Base-by-base conservation (phyloP, 2,113 vertebrate species). In the Eubucco bourcierii region DNA sequence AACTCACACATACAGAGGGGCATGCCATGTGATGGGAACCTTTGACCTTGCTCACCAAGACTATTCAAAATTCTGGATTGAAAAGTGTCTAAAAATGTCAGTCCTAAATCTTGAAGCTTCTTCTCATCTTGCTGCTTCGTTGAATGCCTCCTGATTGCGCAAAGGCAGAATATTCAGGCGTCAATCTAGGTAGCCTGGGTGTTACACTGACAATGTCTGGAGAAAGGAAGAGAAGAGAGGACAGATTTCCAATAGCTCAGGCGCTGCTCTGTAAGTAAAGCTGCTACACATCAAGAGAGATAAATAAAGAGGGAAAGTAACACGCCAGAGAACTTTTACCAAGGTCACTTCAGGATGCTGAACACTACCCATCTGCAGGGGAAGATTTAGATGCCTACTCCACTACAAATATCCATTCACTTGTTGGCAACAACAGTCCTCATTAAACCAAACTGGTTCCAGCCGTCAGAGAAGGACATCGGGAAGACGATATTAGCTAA, bases 291-390 rank as follows among this genome's bases (percentile, higher is more conserved):
- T 90, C 86, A 83, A 83, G 87, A 71, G 82, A 85, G 83, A 95
- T 56, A 95, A 93, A 95, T 83, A 91, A 90, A 93, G 90, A 91
- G 76, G 61, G 76, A 90, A 93, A 93, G 95, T 68, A 91, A 90
- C 91, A 75, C 0, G 1, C 50, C 2, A 2, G 61, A 86, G 88
- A 95, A 84, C 93, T 90, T 90, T 37, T 52, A 80, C 85, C 95
- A 94, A 96, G 95, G 95, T 96, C 95, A 88, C 31, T n/a, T 78
- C 73, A 72, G 95, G 95, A 85, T 95, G 95, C 93, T 72, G 85
- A 94, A 75, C 18, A 6, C 65, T 39, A 58, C 88, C 77, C 80
- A 75, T 88, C 88, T 78, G 92, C 92, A 95, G 77, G 80, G 87
- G 47, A 86, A 93, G 85, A 88, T 81, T 80, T 8, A 93, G 80